Conservation (phyloP, 2,888 invertebrate species). For the Acanthopleura granulata region DNA sequence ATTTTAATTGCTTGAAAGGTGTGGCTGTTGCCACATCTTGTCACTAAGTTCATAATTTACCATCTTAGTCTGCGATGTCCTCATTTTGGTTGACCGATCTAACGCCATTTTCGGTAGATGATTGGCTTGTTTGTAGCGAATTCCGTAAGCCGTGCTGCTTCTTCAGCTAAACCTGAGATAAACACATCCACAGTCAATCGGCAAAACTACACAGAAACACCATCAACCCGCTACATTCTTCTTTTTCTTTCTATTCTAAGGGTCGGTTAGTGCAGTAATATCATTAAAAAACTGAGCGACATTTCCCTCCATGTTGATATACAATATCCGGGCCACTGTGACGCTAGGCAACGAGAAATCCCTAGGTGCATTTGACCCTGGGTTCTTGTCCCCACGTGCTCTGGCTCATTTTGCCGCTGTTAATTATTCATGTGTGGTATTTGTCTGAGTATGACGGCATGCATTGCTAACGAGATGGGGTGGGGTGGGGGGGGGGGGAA, state of each 20-base stretch:
- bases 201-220: no score
- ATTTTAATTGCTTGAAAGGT: no score
- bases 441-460: no score
- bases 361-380: not conserved
- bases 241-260: not conserved
- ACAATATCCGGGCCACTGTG: constrained; percentile 54
- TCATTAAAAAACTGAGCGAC: not conserved
- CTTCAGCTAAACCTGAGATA: no score
- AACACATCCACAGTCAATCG: no score
- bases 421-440: not conserved
- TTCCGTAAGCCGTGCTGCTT: no score
- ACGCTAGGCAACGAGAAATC: constrained; percentile 50
- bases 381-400: not conserved
- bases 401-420: not conserved
- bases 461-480: no score
- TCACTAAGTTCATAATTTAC: not conserved
- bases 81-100: constrained; percentile 51
- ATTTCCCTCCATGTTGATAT: constrained; percentile 52
- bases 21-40: no score
- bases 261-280: not conserved
- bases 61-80: not conserved
- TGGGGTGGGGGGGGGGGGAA: no score
- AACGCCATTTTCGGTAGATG: constrained; percentile 44
- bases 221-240: not conserved
- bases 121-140: not conserved